Evolutionary conservation across 2,797 vertebrate genomes (phyloP).

Genomic region (Prunella strophiata): DNA sequence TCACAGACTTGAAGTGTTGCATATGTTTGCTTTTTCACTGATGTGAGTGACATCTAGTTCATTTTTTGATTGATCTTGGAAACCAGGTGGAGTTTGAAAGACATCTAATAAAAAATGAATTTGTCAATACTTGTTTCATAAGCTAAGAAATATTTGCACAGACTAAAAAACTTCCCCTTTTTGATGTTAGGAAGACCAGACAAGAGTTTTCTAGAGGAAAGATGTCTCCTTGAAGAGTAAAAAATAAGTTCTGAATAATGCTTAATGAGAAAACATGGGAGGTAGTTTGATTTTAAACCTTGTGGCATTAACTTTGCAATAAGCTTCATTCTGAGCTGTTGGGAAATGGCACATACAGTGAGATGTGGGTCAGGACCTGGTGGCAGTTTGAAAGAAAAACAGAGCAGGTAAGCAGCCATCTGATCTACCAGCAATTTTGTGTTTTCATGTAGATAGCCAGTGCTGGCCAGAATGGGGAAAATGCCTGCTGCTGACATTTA

Average conservation of each 20-base stretch:
- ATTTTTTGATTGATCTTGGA: conserved; percentile 31
- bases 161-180: background rate
- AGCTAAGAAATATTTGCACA: background rate
- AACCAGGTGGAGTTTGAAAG: background rate
- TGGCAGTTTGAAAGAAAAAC: background rate
- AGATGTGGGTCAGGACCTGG: background rate
- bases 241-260: background rate
- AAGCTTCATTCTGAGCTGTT: background rate
- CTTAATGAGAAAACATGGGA: background rate
- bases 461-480: background rate
- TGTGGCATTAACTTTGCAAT: background rate
- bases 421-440: background rate
- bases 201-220: background rate
- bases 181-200: background rate
- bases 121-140: background rate
- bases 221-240: background rate
- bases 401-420: background rate
- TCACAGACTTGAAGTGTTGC: background rate
- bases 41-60: background rate
- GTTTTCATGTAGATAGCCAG: background rate
- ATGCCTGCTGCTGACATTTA: background rate
- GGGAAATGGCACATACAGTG: background rate
- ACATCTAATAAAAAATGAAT: background rate
- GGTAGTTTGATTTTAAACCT: background rate
- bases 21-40: background rate